These are phyloP conservation scores for Lophotis ruficrista DNA, from an alignment of 2,113 vertebrate species.

Conservation along the genomic window DNA sequence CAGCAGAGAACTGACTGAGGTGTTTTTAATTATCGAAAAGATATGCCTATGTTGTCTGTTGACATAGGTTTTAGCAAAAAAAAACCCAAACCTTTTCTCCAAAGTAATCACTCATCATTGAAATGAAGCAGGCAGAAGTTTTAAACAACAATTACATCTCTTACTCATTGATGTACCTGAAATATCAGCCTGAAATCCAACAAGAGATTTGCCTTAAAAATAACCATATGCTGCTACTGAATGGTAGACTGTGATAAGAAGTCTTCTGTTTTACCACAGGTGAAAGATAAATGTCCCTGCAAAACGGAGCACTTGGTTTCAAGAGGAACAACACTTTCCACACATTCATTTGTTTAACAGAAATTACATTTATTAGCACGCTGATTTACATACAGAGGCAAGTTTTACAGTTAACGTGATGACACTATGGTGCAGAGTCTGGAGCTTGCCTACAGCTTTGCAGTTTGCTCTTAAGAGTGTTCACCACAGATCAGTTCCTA, in stretches of 20 bases:
- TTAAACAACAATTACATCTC: not conserved
- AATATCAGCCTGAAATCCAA: not conserved
- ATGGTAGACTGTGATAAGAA: not conserved
- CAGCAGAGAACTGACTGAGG: not conserved
- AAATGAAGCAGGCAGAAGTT: not conserved
- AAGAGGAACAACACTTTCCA: not conserved
- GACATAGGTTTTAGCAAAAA: not conserved
- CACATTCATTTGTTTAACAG: not conserved
- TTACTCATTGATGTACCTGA: not conserved
- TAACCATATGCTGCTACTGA: not conserved
- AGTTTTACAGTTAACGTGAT: not conserved
- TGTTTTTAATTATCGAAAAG: not conserved
- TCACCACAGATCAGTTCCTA: slow-evolving; percentile 43
- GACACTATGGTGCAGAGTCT: not conserved
- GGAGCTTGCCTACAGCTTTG: slow-evolving; percentile 3
- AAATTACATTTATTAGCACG: slow-evolving; percentile 67
- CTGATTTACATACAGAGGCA: not conserved
- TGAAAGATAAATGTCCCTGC: not conserved
- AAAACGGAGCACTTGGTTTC: not conserved
- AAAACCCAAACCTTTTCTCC: not conserved
- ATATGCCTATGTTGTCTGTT: not conserved
- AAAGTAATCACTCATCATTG: not conserved
- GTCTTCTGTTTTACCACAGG: not conserved
- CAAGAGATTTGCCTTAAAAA: not conserved
- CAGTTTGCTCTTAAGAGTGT: not conserved